phyloP scores from a whole-genome alignment of 2,888 invertebrate genomes.

The Trachelus tabidus region DNA sequence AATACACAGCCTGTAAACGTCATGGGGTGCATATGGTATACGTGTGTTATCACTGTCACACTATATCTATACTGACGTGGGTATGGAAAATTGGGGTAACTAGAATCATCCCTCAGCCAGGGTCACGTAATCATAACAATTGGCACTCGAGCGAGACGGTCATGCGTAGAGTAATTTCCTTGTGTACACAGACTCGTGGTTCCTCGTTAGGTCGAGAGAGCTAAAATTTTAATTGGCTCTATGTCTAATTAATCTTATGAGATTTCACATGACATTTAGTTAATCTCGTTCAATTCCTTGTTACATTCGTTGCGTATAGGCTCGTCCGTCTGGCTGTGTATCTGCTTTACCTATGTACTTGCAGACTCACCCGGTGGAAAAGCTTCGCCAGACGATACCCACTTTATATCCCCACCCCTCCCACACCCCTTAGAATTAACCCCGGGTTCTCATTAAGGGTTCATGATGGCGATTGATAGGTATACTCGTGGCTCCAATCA shows the following conservation, averaged over 20 bases:
- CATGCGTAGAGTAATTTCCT: background rate
- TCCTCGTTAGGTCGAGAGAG: background rate
- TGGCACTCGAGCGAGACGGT: background rate
- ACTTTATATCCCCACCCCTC: background rate
- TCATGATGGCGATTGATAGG: background rate
- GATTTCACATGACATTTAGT: background rate
- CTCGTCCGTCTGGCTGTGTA: background rate
- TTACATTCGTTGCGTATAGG: background rate
- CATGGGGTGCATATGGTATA: background rate
- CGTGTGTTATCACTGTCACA: no score
- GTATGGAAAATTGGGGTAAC: no score
- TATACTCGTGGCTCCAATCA: background rate
- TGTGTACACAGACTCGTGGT: background rate
- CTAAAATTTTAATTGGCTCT: background rate
- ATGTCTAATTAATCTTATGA: background rate
- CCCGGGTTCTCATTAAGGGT: background rate
- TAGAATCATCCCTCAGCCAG: no score
- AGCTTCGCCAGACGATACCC: background rate
- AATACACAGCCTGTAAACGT: background rate
- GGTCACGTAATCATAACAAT: background rate
- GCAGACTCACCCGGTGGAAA: background rate
- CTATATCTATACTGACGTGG: no score
- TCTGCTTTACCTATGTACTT: background rate
- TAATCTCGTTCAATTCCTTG: background rate
- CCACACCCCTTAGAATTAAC: background rate